phyloP scores from a whole-genome alignment of 2,888 invertebrate species.

The Tachina lurida region DNA sequence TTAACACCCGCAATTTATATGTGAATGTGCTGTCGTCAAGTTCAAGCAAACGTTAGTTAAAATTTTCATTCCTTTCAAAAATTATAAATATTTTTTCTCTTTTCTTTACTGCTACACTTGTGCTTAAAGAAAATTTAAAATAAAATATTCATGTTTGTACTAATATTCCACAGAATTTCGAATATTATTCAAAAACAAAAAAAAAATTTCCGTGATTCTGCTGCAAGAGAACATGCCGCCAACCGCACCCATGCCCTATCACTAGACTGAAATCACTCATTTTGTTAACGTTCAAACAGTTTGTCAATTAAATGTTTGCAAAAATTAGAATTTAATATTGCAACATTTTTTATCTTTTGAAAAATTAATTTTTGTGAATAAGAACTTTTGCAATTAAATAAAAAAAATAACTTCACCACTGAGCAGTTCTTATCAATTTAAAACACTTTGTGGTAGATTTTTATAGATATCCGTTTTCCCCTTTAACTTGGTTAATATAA shows the following conservation, averaged over 20 bases:
- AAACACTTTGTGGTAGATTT: too few relatives aligned
- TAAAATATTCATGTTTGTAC: neutral
- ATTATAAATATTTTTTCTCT: neutral
- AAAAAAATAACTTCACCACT: too few relatives aligned
- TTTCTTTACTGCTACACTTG: neutral
- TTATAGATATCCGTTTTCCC: too few relatives aligned
- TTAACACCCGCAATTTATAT: neutral
- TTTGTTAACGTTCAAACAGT: neutral
- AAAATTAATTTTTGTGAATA: too few relatives aligned
- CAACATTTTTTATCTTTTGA: too few relatives aligned
- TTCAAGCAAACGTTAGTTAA: neutral
- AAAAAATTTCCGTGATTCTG: neutral
- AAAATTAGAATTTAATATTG: neutral
- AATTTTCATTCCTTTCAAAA: neutral
- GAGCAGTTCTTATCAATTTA: too few relatives aligned
- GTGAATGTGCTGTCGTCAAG: neutral
- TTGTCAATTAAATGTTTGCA: neutral
- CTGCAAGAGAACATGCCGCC: neutral
- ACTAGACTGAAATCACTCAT: neutral
- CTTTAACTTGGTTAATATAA: too few relatives aligned
- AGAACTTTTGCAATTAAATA: too few relatives aligned
- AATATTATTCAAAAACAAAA: neutral
- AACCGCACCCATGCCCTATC: neutral
- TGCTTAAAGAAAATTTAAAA: neutral
- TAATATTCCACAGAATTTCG: neutral